Evolutionary conservation across 35 echinoderm and acorn worm species (phyloP).

Genomic region (Hemicentrotus pulcherrimus): DNA sequence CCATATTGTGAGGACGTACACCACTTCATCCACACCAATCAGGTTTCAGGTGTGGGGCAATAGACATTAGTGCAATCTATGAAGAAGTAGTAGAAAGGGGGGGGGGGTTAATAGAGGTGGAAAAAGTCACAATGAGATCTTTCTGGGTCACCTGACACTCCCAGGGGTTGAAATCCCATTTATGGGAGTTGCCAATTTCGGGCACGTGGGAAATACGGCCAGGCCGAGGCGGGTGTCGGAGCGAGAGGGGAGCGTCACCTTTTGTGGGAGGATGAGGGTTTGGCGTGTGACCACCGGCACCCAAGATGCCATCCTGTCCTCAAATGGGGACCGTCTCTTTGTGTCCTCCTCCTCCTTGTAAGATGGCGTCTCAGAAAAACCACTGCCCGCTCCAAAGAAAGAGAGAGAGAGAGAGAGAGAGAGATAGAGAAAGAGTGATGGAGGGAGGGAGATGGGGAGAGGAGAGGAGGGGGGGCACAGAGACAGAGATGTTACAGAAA

Average conservation of each 20-base stretch:
- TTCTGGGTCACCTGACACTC: conserved; percentile 37
- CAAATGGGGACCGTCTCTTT: not conserved
- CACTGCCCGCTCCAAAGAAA: not conserved
- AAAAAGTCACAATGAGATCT: not conserved
- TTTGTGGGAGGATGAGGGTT: not conserved
- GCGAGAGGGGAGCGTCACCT: not conserved
- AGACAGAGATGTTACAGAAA: no score
- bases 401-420: not conserved
- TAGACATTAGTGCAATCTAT: not conserved
- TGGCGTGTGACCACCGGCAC: not conserved
- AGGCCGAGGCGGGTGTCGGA: not conserved
- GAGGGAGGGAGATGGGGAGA: not conserved
- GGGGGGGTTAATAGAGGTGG: not conserved
- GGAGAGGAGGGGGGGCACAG: no score
- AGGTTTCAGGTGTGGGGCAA: not conserved
- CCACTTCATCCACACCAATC: not conserved
- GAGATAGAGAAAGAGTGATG: not conserved
- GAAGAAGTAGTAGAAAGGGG: not conserved
- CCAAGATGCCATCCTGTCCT: not conserved
- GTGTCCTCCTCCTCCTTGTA: not conserved
- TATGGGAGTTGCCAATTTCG: conserved; percentile 34
- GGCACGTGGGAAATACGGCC: conserved; percentile 31
- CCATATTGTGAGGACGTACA: not conserved
- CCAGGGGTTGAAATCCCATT: conserved; percentile 35
- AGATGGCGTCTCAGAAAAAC: not conserved